Evolutionary conservation across 2,888 invertebrate species (phyloP), one percentile per base, ranked within the genome.

Genomic region (Dicyrtomina minuta): DNA sequence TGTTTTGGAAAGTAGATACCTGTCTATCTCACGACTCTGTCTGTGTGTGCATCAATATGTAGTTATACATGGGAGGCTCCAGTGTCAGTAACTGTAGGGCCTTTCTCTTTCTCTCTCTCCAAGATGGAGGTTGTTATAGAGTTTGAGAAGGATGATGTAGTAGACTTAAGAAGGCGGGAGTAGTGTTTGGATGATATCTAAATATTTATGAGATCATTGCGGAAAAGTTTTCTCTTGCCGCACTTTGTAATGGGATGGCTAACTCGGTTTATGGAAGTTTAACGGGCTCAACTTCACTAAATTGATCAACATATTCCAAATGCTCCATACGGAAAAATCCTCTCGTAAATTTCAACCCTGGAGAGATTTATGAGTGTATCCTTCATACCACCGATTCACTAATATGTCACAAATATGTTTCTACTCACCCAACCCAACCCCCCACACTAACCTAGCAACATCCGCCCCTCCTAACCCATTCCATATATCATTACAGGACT

Each of bases 191-290:
- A 58, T 65, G 67, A 71, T 67, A 67, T 68, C 71, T 71, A 71
- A 71, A 71, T 71, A 71, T 71, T 71, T 71, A 71, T 71, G 71
- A 71, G 71, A 67, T 70, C 66, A 66, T 70, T 70, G 66, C 60
- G 39, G 56, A 66, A 68, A 71, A 67, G 62, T 71, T 71, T 68
- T 71, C 71, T 67, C 70, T 64, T 58, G 26, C 58, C 66, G 59
- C 56, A 65, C 55, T 71, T 71, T 66, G 68, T 71, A 68, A 71
- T 71, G 67, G 66, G 71, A 71, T 71, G 71, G 65, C 65, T 67
- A 67, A 67, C 70, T 67, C 66, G 70, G 67, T 70, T 70, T 70
- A 70, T 70, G 64, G 62, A 71, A 71, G 51, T 71, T 71, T 64
- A 68, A 68, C 56, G 64, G 71, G 64, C 71, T 70, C 70, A 53